Base-by-base conservation (phyloP, 2,113 vertebrate genomes). In the Aegotheles bennettii region DNA sequence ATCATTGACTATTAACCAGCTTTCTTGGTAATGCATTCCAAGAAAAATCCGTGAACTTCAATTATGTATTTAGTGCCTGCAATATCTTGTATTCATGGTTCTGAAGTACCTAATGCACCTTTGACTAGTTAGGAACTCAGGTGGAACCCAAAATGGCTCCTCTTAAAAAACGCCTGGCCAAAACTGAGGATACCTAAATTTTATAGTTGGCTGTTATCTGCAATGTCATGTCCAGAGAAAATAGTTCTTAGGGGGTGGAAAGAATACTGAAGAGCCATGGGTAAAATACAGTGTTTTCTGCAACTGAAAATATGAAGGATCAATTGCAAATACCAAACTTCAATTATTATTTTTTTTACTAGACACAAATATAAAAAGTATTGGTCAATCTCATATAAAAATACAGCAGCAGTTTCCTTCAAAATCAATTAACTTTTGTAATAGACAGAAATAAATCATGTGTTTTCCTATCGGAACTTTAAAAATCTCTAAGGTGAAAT, bases 81-180 rank as follows among this genome's bases (percentile, higher is more conserved):
- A 45, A 9, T 35, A 56, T 2, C 7, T 6, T 4, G 0, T 43
- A 35, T 10, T 73, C 11, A n/a, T 6, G 17, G 2, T 61, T 63
- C 28, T 43, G 21, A 78, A 78, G 31, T 70, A 67, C 7, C 8
- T 2, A 31, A 1, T 36, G 24, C 4, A 23, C 19, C 19, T 78
- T 85, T 64, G 28, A 11, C 35, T 82, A 15, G 8, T 31, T 35
- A 35, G 40, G 12, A 70, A 13, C 4, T 38, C 19, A 78, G 9
- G 13, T 78, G 35, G 17, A 71, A 31, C 5, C 5, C 25, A 20
- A 26, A 84, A 43, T 13, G 8, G 6, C 31, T 77, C 6, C 16
- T 53, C 25, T 84, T 18, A 61, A n/a, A 84, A 36, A 78, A 53
- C n/a, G 11, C 11, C 11, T 65, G 36, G 10, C 24, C 56, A 71